Conservation (phyloP, 2,888 invertebrate species). For the Epiperipatus broadwayi region DNA sequence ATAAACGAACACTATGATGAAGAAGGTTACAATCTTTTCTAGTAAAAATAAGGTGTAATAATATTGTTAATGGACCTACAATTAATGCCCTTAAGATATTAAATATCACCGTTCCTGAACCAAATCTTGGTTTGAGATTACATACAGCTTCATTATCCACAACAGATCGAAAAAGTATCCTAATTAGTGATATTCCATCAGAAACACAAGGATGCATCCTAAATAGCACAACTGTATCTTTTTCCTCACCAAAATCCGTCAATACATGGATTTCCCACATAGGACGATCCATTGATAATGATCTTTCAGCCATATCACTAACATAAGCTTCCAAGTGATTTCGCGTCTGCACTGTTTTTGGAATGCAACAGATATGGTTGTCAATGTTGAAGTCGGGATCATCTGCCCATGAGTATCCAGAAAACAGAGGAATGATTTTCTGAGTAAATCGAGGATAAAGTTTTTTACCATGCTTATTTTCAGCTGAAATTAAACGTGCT, state of each 20-base stretch:
- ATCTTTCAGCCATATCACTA: constrained; percentile 28
- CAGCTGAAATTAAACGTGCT: constrained; percentile 29
- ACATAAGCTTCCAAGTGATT: constrained; percentile 32
- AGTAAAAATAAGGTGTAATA: constrained; percentile 31
- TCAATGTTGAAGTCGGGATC: constrained; percentile 33
- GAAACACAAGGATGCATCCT: constrained; percentile 35
- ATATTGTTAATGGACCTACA: constrained; percentile 33
- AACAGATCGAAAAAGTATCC: constrained; percentile 21
- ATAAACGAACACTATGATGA: too few species aligned
- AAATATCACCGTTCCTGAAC: constrained; percentile 28
- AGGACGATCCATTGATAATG: constrained; percentile 30
- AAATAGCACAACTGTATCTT: constrained; percentile 31
- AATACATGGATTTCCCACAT: constrained; percentile 37
- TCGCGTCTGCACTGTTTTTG: constrained; percentile 23
- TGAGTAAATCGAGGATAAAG: constrained; percentile 34
- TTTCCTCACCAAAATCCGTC: constrained; percentile 27
- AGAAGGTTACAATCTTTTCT: constrained; percentile 31
- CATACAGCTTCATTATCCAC: constrained; percentile 9
- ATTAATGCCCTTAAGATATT: constrained; percentile 32
- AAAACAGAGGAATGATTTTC: constrained; percentile 27
- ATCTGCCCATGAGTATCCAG: constrained; percentile 34
- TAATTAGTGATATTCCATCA: constrained; percentile 35
- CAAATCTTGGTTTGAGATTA: constrained; percentile 28
- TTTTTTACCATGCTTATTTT: constrained; percentile 25
- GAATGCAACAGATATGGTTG: constrained; percentile 33